A percentile compares a stretch with the other conserved stretches of the same genome.
Evolutionary conservation across 2,888 invertebrate species (phyloP).

Genomic region (Oxystoma pomonae): DNA sequence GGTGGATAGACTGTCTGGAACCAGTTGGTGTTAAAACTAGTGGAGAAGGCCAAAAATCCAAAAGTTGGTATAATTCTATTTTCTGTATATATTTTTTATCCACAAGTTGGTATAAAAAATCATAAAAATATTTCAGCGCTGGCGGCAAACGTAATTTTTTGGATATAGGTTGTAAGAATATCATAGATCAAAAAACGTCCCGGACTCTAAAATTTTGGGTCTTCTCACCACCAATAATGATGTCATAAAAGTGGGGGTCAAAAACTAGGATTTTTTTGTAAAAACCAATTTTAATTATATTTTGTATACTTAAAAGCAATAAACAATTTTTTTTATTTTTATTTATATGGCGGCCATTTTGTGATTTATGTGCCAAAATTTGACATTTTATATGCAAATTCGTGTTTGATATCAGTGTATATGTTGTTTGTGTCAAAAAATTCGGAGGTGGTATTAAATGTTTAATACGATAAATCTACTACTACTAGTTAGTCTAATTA

Average conservation of each 20-base stretch:
- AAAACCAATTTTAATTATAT: not conserved
- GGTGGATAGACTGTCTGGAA: too few relatives aligned
- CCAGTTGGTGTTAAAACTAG: too few relatives aligned
- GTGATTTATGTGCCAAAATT: not conserved
- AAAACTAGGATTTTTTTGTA: not conserved
- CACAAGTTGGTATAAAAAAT: too few relatives aligned
- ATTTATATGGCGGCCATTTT: not conserved
- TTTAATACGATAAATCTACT: too few relatives aligned
- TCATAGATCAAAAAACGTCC: not conserved
- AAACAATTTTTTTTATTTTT: not conserved
- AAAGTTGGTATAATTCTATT: too few relatives aligned
- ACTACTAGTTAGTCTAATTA: too few relatives aligned
- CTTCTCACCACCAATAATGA: not conserved
- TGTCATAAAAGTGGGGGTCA: not conserved
- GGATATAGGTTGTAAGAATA: not conserved
- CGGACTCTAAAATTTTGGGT: not conserved
- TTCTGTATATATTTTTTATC: too few relatives aligned
- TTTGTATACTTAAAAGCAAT: not conserved
- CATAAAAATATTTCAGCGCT: not conserved
- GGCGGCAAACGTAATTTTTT: not conserved
- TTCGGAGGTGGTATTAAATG: too few relatives aligned
- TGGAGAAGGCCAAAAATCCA: too few relatives aligned
- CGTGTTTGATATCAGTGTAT: too few relatives aligned
- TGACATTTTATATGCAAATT: not conserved
- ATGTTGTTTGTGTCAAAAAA: too few relatives aligned